Percentiles rank a stretch among this genome's conserved stretches.
phyloP scores from a whole-genome alignment of 2,888 invertebrate genomes.

The Druceiella hillmani region DNA sequence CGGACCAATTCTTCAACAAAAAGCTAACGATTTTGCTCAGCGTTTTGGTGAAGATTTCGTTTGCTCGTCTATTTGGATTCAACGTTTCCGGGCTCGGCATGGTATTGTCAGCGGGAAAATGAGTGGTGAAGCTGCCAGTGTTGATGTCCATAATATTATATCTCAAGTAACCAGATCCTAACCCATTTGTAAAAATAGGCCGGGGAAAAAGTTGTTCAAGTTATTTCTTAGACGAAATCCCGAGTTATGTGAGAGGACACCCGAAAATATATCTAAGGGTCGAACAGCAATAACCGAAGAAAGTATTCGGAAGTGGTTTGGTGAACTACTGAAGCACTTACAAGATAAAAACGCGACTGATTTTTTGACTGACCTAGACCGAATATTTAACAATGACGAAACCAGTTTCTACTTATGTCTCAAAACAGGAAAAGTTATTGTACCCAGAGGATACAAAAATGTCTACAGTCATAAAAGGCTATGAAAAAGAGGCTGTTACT shows the following conservation, averaged over 20 bases:
- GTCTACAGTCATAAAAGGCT: constrained; percentile 18
- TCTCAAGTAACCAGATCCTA: constrained; percentile 4
- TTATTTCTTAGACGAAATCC: constrained; percentile 5
- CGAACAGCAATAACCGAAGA: constrained; percentile 3
- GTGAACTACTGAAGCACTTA: constrained; percentile 3
- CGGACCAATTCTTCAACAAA: too few relatives aligned
- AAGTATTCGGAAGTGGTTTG: constrained; percentile 5
- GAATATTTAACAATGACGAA: constrained; percentile 22
- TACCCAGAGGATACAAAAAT: constrained; percentile 23
- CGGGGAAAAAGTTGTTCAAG: constrained; percentile 3
- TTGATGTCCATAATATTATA: constrained; percentile 2
- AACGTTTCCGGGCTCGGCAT: too few relatives aligned
- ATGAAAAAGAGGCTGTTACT: constrained; percentile 24
- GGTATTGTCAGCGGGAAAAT: too few relatives aligned
- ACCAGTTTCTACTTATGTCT: constrained; percentile 20
- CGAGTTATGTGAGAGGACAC: constrained; percentile 4
- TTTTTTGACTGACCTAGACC: too few relatives aligned
- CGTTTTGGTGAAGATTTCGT: too few relatives aligned
- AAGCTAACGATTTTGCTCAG: too few relatives aligned
- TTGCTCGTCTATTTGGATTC: too few relatives aligned
- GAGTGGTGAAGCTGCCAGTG: too few relatives aligned
- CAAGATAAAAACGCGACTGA: constrained; percentile 2
- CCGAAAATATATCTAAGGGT: constrained; percentile 2
- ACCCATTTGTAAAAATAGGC: constrained; percentile 3
- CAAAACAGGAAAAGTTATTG: constrained; percentile 22